These are phyloP conservation scores for Scophthalmus maximus DNA, from an alignment of 2,113 vertebrate species.

Conservation along the genomic window DNA sequence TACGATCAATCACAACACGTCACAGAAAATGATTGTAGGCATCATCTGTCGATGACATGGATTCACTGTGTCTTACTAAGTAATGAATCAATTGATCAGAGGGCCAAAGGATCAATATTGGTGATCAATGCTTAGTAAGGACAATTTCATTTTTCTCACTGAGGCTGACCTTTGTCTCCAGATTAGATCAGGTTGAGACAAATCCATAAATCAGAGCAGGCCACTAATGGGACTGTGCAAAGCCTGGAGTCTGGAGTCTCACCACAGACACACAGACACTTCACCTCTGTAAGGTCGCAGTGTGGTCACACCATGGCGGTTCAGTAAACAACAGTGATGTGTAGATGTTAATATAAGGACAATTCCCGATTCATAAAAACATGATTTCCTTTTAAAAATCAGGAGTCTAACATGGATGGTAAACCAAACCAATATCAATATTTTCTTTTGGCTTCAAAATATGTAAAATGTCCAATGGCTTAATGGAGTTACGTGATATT, in stretches of 20 bases:
- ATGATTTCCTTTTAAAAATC: too few relatives aligned
- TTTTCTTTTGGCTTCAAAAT: not conserved
- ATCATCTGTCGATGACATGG: not conserved
- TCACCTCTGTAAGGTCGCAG: not conserved
- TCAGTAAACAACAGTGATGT: not conserved
- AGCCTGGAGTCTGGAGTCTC: not conserved
- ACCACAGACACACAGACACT: conserved; percentile 1
- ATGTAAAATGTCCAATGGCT: not conserved
- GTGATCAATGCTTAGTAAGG: not conserved
- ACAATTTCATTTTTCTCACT: not conserved
- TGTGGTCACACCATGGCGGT: too few relatives aligned
- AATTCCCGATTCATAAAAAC: not conserved
- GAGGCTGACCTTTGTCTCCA: conserved; percentile 33
- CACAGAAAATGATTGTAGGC: not conserved
- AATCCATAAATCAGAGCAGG: not conserved
- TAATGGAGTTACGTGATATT: not conserved
- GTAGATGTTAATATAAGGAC: not conserved
- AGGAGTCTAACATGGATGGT: not conserved
- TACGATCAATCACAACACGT: conserved; percentile 5
- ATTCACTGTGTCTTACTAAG: not conserved
- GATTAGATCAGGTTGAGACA: conserved; percentile 1
- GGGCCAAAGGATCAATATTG: conserved; percentile 11
- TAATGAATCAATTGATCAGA: conserved; percentile 6
- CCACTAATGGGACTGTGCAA: not conserved
- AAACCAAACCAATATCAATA: not conserved